These are phyloP conservation scores for Hyles lineata DNA, from an alignment of 2,888 invertebrate genomes.

Conservation along the genomic window DNA sequence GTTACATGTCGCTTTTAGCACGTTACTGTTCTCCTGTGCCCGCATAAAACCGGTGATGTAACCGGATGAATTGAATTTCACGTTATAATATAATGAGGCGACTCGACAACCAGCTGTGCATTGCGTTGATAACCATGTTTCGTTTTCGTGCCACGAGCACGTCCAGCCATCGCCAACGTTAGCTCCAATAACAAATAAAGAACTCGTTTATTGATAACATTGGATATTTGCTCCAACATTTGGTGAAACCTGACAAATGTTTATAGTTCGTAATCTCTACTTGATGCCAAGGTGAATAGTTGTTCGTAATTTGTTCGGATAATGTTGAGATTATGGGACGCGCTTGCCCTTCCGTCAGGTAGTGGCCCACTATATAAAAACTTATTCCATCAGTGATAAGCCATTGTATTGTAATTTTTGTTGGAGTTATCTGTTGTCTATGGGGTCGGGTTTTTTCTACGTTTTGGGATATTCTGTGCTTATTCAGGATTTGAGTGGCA, in stretches of 20 bases:
- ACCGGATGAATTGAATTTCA: neutral
- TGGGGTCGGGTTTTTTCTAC: conserved; percentile 31
- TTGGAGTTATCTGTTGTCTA: conserved; percentile 30
- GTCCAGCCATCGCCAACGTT: conserved; percentile 57
- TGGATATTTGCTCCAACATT: conserved; percentile 48
- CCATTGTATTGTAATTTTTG: conserved; percentile 37
- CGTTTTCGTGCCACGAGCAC: conserved; percentile 68
- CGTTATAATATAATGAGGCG: conserved; percentile 41
- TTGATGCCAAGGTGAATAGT: conserved; percentile 31
- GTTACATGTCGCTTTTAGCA: conserved; percentile 19
- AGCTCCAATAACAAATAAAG: conserved; percentile 45
- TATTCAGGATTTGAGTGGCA: conserved; percentile 5
- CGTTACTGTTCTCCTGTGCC: neutral
- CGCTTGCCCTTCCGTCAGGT: conserved; percentile 50
- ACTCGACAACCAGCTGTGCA: conserved; percentile 67
- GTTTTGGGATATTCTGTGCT: conserved; percentile 1
- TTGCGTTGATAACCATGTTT: conserved; percentile 73
- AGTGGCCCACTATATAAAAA: conserved; percentile 40
- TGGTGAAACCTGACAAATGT: conserved; percentile 36
- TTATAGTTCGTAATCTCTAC: conserved; percentile 28
- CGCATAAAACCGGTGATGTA: conserved; percentile 47
- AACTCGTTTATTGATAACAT: conserved; percentile 43
- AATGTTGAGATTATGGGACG: conserved; percentile 49
- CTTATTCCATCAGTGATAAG: conserved; percentile 29
- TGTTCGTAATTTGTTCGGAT: conserved; percentile 44